phyloP scores from a whole-genome alignment of 1,140 invertebrate species.

The Muscidifurax raptorellus region DNA sequence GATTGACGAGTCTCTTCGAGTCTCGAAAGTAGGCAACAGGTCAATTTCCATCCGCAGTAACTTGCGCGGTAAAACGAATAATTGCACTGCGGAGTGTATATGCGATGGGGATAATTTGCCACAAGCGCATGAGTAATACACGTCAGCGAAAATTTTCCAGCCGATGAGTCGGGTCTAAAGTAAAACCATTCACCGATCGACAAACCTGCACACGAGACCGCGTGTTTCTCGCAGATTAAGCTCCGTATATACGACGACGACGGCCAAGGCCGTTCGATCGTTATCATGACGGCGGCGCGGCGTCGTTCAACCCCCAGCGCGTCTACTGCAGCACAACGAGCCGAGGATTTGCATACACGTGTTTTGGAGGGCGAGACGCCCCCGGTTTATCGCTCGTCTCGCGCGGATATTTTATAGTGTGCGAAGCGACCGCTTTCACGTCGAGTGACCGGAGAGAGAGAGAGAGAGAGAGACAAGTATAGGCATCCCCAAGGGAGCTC shows the following conservation, averaged over 20 bases:
- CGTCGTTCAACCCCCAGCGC: background rate
- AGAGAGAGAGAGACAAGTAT: background rate
- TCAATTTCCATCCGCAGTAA: too few relatives aligned
- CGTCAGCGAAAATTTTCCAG: background rate
- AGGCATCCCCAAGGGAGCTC: background rate
- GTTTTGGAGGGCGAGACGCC: background rate
- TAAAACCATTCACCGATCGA: background rate
- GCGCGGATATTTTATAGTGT: background rate
- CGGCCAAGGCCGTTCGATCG: constrained; percentile 35
- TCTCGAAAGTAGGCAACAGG: too few relatives aligned
- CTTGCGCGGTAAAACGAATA: too few relatives aligned
- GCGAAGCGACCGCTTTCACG: constrained; percentile 11
- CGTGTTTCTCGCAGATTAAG: background rate
- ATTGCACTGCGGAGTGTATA: too few relatives aligned
- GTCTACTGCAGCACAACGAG: background rate
- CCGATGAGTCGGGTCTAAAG: background rate
- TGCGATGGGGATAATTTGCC: background rate
- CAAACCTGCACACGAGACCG: background rate
- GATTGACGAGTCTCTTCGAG: too few relatives aligned
- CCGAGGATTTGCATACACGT: constrained; percentile 13
- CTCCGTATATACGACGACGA: background rate
- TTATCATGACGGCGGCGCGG: too few relatives aligned
- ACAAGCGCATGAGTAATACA: background rate
- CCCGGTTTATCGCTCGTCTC: background rate
- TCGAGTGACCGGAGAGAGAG: background rate